Conservation (phyloP, 1,140 invertebrate species). For the Adelges cooleyi region DNA sequence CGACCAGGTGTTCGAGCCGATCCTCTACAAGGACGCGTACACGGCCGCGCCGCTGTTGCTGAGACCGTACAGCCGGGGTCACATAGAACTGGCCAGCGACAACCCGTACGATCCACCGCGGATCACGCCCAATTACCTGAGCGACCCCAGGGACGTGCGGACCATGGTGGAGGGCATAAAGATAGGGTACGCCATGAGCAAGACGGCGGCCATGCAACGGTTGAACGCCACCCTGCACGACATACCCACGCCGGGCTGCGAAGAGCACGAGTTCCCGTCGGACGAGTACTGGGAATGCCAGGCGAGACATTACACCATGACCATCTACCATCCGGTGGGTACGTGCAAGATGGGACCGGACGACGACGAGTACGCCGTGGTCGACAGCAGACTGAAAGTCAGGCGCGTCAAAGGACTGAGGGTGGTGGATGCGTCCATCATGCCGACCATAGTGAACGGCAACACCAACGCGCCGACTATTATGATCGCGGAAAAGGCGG, state of each 20-base stretch:
- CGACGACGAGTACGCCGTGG: slow-evolving; percentile 46
- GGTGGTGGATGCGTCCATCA: slow-evolving; percentile 59
- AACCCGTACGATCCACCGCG: slow-evolving; percentile 58
- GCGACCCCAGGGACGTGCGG: not conserved
- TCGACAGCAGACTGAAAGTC: slow-evolving; percentile 47
- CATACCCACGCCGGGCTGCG: slow-evolving; percentile 40
- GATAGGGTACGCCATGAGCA: slow-evolving; percentile 48
- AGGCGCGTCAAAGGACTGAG: slow-evolving; percentile 47
- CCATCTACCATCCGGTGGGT: slow-evolving; percentile 43
- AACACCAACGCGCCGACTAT: slow-evolving; percentile 58
- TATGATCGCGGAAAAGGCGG: slow-evolving; percentile 57
- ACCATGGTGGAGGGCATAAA: slow-evolving; percentile 54
- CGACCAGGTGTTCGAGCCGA: slow-evolving; percentile 51
- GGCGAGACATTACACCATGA: slow-evolving; percentile 39
- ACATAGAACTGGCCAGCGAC: slow-evolving; percentile 48
- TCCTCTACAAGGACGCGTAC: slow-evolving; percentile 53
- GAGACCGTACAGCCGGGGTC: slow-evolving; percentile 58
- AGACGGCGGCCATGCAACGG: slow-evolving; percentile 50
- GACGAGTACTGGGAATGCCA: slow-evolving; percentile 59
- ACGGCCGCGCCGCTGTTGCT: slow-evolving; percentile 53
- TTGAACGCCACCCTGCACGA: slow-evolving; percentile 46
- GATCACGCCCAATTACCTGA: slow-evolving; percentile 71
- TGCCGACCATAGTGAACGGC: slow-evolving; percentile 54
- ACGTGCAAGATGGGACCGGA: slow-evolving; percentile 55
- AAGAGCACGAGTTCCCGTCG: slow-evolving; percentile 43